These are phyloP conservation scores for Nemopilema nomurai DNA, from an alignment of 30 jellyfish, hydroid and myxozoan genomes.

Conservation along the genomic window DNA sequence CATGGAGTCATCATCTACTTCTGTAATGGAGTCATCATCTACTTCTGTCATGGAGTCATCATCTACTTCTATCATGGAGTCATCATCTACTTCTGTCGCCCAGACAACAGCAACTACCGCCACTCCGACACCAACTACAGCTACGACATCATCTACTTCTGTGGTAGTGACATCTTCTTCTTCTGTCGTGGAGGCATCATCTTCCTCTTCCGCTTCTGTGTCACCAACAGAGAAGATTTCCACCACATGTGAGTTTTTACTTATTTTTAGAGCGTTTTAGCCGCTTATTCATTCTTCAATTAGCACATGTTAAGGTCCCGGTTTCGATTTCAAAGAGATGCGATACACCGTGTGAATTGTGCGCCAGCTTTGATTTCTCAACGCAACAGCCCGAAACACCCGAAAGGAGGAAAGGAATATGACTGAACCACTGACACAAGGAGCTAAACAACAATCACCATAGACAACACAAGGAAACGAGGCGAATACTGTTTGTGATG, in stretches of 20 bases:
- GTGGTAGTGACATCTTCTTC: not conserved
- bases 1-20: not conserved
- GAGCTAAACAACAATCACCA: no score
- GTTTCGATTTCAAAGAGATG: no score
- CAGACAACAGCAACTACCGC: not conserved
- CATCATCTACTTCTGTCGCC: not conserved
- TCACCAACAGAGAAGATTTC: not conserved
- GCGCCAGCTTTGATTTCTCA: no score
- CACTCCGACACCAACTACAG: not conserved
- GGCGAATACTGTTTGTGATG: no score
- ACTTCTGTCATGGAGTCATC: not conserved
- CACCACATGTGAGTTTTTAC: not conserved
- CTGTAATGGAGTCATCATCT: not conserved
- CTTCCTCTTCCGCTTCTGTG: not conserved
- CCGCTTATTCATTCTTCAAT: not conserved
- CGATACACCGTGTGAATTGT: no score
- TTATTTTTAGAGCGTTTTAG: no score
- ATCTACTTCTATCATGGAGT: not conserved
- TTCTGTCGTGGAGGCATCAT: not conserved
- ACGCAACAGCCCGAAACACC: no score
- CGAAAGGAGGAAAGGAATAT: no score
- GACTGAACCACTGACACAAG: no score
- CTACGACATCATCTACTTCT: not conserved
- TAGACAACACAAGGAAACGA: no score
- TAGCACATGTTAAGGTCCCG: no score